Evolutionary conservation across 2,888 invertebrate genomes (phyloP), one percentile per base, ranked within the genome.

Genomic region (Campopleginae sp.): DNA sequence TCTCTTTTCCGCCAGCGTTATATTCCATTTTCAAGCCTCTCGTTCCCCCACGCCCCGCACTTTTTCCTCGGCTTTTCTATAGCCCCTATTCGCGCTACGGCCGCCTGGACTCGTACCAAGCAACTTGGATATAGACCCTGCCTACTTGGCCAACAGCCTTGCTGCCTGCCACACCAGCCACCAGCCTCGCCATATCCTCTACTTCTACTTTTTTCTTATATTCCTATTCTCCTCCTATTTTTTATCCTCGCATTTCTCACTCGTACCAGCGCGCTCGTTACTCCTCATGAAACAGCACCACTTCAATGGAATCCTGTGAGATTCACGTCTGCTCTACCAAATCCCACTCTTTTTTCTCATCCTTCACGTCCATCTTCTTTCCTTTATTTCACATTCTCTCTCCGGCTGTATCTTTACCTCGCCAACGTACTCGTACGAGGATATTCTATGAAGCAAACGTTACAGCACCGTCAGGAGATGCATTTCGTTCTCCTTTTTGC

Each of bases 11-110:
- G 77, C 82, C 66, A 42, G 27, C 61, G 27, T 38, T 46, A 66
- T 48, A 51, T 63, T 65, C 75, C 63, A 33, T 76, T 63, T 63
- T 61, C 74, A 74, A 74, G 48, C 63, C 63, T 38, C 75, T 33
- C 46, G 5, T 12, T 38, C 33, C 33, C 42, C 42, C 14, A n/a
- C 51, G 19, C 42, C 5, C 17, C 33, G 8, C 31, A 19, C 38
- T 70, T 27, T 70, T 66, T 68, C 17, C 68, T 31, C 42, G 33
- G 68, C 58, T 54, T 79, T 79, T 82, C 80, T 46, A 42, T 77
- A 80, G 46, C 82, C 79, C 79, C 79, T 82, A 76, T 76, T 85
- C 82, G 79, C 79, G 75, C 82, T 71, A 71, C 81, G 75, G 70
- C 65, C 70, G 63, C 82, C 76, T 79, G 75, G 72, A 79, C 61